These are phyloP conservation scores for Zelleria hepariella DNA, from an alignment of 2,888 invertebrate genomes.

Conservation along the genomic window DNA sequence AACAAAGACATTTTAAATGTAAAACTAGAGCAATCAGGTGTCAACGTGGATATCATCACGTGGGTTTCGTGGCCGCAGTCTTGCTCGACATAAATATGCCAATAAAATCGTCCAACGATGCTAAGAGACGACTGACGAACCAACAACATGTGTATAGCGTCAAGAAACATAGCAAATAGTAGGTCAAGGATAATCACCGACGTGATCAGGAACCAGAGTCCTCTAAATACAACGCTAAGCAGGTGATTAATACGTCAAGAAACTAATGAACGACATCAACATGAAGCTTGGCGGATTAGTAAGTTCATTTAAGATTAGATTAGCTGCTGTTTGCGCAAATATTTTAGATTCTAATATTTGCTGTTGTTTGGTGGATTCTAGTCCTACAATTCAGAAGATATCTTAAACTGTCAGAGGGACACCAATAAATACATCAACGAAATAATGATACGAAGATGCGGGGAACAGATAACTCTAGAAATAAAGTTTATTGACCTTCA, in stretches of 20 bases:
- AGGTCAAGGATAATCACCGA: not conserved
- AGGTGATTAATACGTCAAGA: not conserved
- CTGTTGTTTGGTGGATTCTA: not conserved
- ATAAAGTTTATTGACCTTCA: too few relatives aligned
- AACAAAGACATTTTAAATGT: not conserved
- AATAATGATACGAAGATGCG: too few relatives aligned
- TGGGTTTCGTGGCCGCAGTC: not conserved
- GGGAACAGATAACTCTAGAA: too few relatives aligned
- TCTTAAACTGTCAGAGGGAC: too few relatives aligned
- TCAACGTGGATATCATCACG: not conserved
- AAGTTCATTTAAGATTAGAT: not conserved
- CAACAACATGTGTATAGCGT: not conserved
- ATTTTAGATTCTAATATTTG: not conserved
- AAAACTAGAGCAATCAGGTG: not conserved
- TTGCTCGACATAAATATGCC: constrained; percentile 26
- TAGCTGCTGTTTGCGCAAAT: not conserved
- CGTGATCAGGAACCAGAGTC: not conserved
- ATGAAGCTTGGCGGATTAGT: not conserved
- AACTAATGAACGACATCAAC: not conserved
- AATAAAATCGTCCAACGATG: constrained; percentile 15
- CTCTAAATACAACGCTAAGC: not conserved
- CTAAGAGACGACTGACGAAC: not conserved
- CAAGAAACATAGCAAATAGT: not conserved
- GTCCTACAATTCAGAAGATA: too few relatives aligned
- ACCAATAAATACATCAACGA: too few relatives aligned